Conservation (phyloP, 2,797 vertebrate genomes). For the Nasua narica region DNA sequence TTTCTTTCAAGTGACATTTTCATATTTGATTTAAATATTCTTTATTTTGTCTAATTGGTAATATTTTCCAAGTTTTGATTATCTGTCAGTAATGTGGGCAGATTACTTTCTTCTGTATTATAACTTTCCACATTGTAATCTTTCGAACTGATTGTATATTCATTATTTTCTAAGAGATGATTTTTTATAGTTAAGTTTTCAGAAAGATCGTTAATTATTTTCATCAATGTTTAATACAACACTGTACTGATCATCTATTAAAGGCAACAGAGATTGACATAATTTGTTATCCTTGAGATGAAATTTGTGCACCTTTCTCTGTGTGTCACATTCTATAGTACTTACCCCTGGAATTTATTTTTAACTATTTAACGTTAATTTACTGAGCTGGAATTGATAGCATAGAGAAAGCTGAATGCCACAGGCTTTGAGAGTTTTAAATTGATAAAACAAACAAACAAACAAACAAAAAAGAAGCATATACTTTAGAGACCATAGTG, state of each 20-base stretch:
- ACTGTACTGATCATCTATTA: not conserved
- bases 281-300: not conserved
- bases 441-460: not conserved
- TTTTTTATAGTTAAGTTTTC: conserved; percentile 54
- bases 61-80: conserved; percentile 64
- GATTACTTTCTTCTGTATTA: conserved; percentile 70
- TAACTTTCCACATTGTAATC: conserved; percentile 56
- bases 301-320: not conserved
- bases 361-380: not conserved
- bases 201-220: conserved; percentile 39
- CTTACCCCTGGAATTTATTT: not conserved
- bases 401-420: not conserved
- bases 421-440: not conserved
- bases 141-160: conserved; percentile 38
- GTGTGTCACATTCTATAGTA: not conserved
- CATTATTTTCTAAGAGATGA: conserved; percentile 55
- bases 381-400: not conserved
- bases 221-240: conserved; percentile 20
- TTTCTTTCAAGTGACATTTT: not conserved
- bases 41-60: conserved; percentile 19
- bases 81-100: conserved; percentile 65
- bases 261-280: not conserved
- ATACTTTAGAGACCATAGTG: not conserved
- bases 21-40: conserved; percentile 5
- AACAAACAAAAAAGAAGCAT: not conserved